A percentile compares a stretch with the other conserved stretches of the same genome.
Evolutionary conservation across 2,888 invertebrate species (phyloP).

Genomic region (Heliconius erato): DNA sequence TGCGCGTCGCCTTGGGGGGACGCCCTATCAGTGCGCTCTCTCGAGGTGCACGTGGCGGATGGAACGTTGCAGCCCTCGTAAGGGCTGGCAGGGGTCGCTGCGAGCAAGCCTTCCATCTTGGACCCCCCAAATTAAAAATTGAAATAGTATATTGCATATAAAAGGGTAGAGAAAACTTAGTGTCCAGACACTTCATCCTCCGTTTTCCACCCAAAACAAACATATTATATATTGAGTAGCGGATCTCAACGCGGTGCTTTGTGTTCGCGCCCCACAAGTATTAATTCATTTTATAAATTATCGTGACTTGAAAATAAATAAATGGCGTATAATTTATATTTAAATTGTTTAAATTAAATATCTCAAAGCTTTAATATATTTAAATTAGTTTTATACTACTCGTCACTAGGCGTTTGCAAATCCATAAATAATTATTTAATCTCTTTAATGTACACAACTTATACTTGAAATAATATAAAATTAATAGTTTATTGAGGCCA

Average conservation of each 20-base stretch:
- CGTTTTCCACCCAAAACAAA: neutral
- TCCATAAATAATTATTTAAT: constrained; percentile 23
- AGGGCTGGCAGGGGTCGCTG: too few species aligned
- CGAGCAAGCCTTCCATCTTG: too few species aligned
- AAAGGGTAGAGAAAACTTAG: neutral
- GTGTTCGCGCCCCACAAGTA: neutral
- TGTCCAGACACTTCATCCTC: neutral
- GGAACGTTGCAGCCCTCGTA: too few species aligned
- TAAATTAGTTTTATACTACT: constrained; percentile 41
- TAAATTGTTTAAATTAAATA: constrained; percentile 28
- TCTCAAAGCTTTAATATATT: constrained; percentile 31
- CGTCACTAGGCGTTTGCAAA: constrained; percentile 17
- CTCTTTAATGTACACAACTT: neutral
- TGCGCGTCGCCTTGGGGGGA: too few species aligned
- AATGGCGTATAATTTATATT: constrained; percentile 4
- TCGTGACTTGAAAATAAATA: neutral
- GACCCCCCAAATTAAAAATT: too few species aligned
- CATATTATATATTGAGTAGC: neutral
- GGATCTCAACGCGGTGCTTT: neutral
- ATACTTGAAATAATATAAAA: too few species aligned
- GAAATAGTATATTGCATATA: too few species aligned
- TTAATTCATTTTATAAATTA: neutral
- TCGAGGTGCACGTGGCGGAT: too few species aligned
- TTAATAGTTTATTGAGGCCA: too few species aligned
- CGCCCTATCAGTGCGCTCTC: too few species aligned